These are phyloP conservation scores for Leptobrachium ailaonicum DNA, from an alignment of 2,113 vertebrate species.

Conservation along the genomic window DNA sequence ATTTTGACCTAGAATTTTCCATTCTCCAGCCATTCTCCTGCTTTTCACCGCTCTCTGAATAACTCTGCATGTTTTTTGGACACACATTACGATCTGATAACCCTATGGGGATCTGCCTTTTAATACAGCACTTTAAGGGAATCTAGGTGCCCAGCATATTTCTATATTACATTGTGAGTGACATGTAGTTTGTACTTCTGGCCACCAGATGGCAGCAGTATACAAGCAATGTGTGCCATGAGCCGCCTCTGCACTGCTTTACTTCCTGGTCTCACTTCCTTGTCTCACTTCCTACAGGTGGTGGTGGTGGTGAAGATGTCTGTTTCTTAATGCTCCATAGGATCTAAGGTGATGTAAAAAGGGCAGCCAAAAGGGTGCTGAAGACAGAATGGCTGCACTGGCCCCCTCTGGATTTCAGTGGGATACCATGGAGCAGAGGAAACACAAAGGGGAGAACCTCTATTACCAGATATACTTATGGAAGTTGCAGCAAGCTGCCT, in stretches of 20 bases:
- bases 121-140: too few species aligned
- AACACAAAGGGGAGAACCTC: constrained; percentile 38
- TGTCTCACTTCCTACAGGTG: constrained; percentile 14
- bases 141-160: too few species aligned
- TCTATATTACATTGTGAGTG: too few species aligned
- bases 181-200: neutral
- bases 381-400: neutral
- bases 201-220: constrained; percentile 27
- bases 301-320: neutral
- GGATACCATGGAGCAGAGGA: constrained; percentile 42
- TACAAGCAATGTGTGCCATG: neutral
- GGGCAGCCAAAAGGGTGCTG: neutral
- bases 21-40: too few species aligned
- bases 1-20: too few species aligned
- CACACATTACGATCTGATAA: too few species aligned
- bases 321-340: neutral
- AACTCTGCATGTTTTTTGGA: too few species aligned
- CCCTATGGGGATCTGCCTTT: too few species aligned
- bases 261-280: neutral
- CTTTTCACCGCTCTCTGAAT: too few species aligned
- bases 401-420: constrained; percentile 15
- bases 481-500: constrained; percentile 41
- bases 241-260: too few species aligned
- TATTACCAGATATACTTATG: constrained; percentile 28
- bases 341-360: neutral